phyloP scores from a whole-genome alignment of 1,140 invertebrate species.

The Odontomachus brunneus region DNA sequence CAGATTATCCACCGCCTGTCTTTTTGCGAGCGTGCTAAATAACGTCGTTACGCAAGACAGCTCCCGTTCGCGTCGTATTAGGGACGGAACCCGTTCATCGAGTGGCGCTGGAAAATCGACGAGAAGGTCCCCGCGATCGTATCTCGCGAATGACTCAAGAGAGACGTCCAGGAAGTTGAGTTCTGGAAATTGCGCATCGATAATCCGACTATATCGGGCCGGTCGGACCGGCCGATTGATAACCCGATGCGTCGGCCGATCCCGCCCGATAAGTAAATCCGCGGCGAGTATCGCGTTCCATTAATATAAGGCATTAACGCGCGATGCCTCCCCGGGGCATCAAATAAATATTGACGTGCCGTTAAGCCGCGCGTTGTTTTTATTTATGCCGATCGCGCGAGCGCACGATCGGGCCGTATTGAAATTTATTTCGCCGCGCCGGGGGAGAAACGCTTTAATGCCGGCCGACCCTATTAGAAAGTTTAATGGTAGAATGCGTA shows the following conservation, averaged over 20 bases:
- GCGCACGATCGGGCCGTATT: conserved; percentile 23
- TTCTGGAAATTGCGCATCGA: conserved; percentile 2
- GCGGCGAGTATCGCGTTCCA: conserved; percentile 8
- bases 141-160: background rate
- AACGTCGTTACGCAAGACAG: background rate
- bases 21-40: background rate
- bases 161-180: background rate
- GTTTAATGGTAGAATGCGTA: conserved; percentile 61
- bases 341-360: conserved; percentile 55
- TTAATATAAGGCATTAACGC: conserved; percentile 48
- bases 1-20: background rate
- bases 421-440: conserved; percentile 51
- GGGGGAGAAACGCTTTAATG: conserved; percentile 46
- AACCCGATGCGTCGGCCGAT: background rate
- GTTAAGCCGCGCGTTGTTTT: conserved; percentile 44
- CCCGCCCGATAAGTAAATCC: conserved; percentile 35
- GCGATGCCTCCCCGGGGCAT: conserved; percentile 11
- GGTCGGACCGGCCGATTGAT: background rate
- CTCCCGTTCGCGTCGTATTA: background rate
- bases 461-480: conserved; percentile 57
- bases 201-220: background rate
- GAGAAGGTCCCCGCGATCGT: background rate
- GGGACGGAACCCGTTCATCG: background rate
- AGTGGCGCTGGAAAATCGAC: background rate
- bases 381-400: conserved; percentile 50